These are phyloP conservation scores for Epizoanthus illoricatus DNA, from an alignment of 92 coral and sea anemone species.

Conservation along the genomic window DNA sequence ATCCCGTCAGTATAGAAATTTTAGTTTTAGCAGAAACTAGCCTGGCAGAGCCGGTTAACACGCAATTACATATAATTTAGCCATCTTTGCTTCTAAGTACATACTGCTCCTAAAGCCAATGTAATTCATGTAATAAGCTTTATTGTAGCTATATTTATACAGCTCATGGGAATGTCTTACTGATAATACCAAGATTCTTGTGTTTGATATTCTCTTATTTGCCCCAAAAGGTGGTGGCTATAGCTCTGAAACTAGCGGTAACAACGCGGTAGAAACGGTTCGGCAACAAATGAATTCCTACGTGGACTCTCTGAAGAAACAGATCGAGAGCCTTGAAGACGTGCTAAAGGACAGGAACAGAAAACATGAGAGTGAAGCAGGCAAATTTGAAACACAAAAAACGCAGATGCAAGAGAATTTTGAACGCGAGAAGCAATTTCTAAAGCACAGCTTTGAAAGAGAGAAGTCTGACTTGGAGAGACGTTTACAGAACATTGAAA, in stretches of 20 bases:
- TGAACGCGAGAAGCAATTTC: slow-evolving; percentile 61
- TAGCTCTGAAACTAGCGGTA: not conserved
- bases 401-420: slow-evolving; percentile 70
- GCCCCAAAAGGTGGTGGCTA: slow-evolving; percentile 1
- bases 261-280: slow-evolving; percentile 16
- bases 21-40: too few species aligned
- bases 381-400: slow-evolving; percentile 63
- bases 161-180: not conserved
- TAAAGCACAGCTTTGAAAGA: slow-evolving; percentile 63
- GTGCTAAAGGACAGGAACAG: slow-evolving; percentile 54
- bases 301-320: slow-evolving; percentile 56
- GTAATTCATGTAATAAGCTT: too few species aligned
- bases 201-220: not conserved
- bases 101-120: too few species aligned
- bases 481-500: slow-evolving; percentile 51
- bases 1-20: too few species aligned
- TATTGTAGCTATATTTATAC: too few species aligned
- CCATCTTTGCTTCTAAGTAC: too few species aligned
- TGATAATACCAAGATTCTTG: not conserved
- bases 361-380: slow-evolving; percentile 70
- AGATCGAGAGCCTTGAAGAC: slow-evolving; percentile 63
- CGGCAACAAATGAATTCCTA: slow-evolving; percentile 27
- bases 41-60: too few species aligned
- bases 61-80: too few species aligned
- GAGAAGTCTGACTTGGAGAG: slow-evolving; percentile 55